phyloP scores from a whole-genome alignment of 2,888 invertebrate species.

The Cantharis flavilabris region DNA sequence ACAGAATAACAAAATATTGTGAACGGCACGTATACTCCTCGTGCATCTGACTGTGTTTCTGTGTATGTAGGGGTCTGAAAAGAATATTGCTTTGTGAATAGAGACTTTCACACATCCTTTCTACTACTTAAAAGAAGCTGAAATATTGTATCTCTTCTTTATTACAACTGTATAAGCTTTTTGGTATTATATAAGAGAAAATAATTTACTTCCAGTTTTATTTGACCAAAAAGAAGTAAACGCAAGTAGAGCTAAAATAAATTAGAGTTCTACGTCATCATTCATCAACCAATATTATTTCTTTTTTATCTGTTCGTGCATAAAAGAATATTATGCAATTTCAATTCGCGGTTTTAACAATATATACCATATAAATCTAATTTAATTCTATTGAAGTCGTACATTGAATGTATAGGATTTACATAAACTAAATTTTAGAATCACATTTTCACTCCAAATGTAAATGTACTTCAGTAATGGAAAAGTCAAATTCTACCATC shows the following conservation, averaged over 20 bases:
- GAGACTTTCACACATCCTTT: slow-evolving; percentile 24
- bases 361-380: slow-evolving; percentile 22
- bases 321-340: slow-evolving; percentile 12
- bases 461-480: slow-evolving; percentile 26
- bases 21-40: slow-evolving; percentile 10
- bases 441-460: slow-evolving; percentile 28
- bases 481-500: slow-evolving; percentile 23
- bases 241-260: slow-evolving; percentile 13
- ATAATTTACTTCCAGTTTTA: slow-evolving; percentile 15
- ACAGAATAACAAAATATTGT: slow-evolving; percentile 21
- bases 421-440: slow-evolving; percentile 29
- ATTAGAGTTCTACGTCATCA: slow-evolving; percentile 8
- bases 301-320: neutral
- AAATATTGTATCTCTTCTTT: slow-evolving; percentile 25
- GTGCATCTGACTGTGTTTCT: slow-evolving; percentile 8
- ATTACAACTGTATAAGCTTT: slow-evolving; percentile 20
- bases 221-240: slow-evolving; percentile 5
- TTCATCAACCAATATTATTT: slow-evolving; percentile 4
- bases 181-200: slow-evolving; percentile 19
- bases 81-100: slow-evolving; percentile 23
- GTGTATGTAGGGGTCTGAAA: slow-evolving; percentile 3
- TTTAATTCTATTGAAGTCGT: slow-evolving; percentile 19
- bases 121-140: slow-evolving; percentile 23
- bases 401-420: slow-evolving; percentile 26
- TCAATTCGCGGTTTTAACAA: slow-evolving; percentile 9